Base-by-base conservation (phyloP, 2,888 invertebrate genomes). In the Callinectes sapidus region DNA sequence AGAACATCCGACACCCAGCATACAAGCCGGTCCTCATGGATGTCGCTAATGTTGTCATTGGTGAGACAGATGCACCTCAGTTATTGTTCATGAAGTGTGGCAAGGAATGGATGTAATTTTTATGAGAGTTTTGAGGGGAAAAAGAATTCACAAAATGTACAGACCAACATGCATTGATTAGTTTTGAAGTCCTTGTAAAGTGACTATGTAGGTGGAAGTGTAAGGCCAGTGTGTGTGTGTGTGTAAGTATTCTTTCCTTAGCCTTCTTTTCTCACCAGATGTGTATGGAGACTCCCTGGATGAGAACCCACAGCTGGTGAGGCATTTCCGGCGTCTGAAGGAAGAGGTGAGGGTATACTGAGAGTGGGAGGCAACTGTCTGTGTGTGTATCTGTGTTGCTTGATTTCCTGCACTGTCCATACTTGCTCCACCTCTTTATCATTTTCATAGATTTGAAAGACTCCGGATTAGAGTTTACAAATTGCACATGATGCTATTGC, bases 1-100 rank as follows among this genome's bases (percentile, higher is more conserved):
- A 96, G 93, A 96, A 97, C 95, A 96, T 98, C 90, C 97, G 97
- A 66, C 97, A 97, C 95, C 96, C 97, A 91, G 96, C 97, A 94
- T 98, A 97, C 95, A 97, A 97, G 93, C 96, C 97, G 93, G 96
- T 97, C 14, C 95, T 99, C 0, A 96, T 97, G 91, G 97, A 98
- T 96, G 97, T 98, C 23, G 96, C 97, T 2, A 97, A 97, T 96
- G 96, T 97, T 35, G 96, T 98, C 93, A 95, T 98, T 94, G 98
- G 97, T 96, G 95, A 95, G 95, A 95, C n/a, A 1, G 1, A 14
- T 61, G 61, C 23, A 61, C 61, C 18, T 61, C 23, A 10, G 2
- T 61, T 61, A 18, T 61, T 18, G 18, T 23, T 61, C 61, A 10
- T 61, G 16, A 23, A 23, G 61, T 23, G 23, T 23, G 61, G 61